Evolutionary conservation across 2,113 vertebrate genomes (phyloP).

Genomic region (Scomber scombrus): DNA sequence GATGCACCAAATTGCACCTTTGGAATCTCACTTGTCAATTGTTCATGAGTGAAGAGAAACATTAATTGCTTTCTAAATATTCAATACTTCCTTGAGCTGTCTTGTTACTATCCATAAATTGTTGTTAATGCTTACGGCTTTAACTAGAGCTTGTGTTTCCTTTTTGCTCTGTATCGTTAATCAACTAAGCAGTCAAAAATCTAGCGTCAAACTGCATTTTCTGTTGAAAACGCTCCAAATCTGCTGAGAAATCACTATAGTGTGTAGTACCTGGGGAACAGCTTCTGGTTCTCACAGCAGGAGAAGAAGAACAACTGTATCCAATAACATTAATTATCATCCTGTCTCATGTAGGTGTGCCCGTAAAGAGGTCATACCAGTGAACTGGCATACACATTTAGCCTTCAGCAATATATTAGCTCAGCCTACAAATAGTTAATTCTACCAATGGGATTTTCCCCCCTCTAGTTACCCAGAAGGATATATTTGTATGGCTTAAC

Average conservation of each 20-base stretch:
- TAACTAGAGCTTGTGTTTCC: too few species aligned
- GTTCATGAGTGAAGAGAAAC: background rate
- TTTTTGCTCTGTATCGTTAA: too few species aligned
- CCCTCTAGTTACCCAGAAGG: background rate
- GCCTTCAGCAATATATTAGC: background rate
- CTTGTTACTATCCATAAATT: too few species aligned
- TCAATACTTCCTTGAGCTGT: background rate
- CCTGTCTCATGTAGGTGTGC: background rate
- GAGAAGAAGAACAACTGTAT: background rate
- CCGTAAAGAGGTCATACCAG: background rate
- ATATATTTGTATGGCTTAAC: slow-evolving; percentile 27
- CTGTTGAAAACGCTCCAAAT: too few species aligned
- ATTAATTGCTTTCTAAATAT: too few species aligned
- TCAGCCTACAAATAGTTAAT: background rate
- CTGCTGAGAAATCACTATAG: too few species aligned
- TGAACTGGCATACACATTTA: background rate
- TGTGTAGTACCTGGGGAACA: too few species aligned
- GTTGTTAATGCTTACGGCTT: too few species aligned
- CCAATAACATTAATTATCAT: background rate
- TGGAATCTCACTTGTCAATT: background rate
- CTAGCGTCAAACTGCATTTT: too few species aligned
- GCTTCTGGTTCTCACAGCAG: background rate
- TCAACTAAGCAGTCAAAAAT: too few species aligned
- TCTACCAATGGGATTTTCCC: background rate
- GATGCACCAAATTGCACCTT: background rate